Conservation (phyloP, 2,113 vertebrate genomes). For the Colossoma macropomum region DNA sequence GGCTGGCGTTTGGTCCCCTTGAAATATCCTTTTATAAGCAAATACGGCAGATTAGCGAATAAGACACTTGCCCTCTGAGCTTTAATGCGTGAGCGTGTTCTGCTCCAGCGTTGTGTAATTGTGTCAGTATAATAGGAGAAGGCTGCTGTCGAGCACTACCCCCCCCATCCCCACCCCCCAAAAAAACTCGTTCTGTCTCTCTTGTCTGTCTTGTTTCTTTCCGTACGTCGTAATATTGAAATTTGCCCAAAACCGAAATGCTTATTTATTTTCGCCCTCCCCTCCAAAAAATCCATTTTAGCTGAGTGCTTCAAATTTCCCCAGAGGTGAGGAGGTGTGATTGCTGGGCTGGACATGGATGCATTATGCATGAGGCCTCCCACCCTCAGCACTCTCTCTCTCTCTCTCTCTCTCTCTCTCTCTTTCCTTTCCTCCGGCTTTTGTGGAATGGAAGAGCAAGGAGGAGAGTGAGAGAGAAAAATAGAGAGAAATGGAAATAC, state of each 20-base stretch:
- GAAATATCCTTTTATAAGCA: conserved; percentile 23
- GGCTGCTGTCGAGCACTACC: neutral
- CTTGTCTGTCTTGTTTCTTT: neutral
- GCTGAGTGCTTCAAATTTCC: conserved; percentile 51
- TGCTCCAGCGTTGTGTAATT: conserved; percentile 25
- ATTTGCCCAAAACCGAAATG: conserved; percentile 47
- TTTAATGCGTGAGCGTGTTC: neutral
- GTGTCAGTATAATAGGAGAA: conserved; percentile 30
- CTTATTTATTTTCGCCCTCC: conserved; percentile 52
- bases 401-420: conserved; percentile 32
- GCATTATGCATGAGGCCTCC: conserved; percentile 54
- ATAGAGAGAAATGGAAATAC: conserved; percentile 33
- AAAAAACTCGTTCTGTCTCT: neutral
- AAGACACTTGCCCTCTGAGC: conserved; percentile 12
- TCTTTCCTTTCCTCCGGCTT: conserved; percentile 9
- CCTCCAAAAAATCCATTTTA: conserved; percentile 49
- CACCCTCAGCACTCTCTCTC: conserved; percentile 40
- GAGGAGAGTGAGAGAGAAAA: conserved; percentile 5
- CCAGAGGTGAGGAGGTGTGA: conserved; percentile 50
- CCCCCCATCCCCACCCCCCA: neutral
- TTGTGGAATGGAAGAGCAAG: conserved; percentile 52
- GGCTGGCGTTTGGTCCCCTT: neutral
- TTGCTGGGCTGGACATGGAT: conserved; percentile 55
- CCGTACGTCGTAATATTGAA: conserved; percentile 32
- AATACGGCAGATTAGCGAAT: conserved; percentile 16